These are phyloP conservation scores for Aplysina aerophoba DNA, from an alignment of 37 sponge, comb jelly and placozoan species.

Conservation along the genomic window DNA sequence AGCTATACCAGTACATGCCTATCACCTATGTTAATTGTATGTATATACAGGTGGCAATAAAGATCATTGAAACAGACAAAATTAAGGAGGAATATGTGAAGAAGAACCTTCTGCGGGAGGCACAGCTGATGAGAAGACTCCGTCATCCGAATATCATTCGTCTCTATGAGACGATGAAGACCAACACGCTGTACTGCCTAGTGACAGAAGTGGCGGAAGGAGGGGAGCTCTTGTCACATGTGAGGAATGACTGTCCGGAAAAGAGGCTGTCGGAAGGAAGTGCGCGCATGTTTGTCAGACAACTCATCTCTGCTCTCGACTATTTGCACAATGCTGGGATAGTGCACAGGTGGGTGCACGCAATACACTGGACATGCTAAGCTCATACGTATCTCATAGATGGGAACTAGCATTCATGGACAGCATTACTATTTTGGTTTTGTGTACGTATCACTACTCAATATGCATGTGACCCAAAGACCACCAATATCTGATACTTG, in stretches of 20 bases:
- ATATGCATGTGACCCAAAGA: no score
- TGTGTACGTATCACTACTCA: no score
- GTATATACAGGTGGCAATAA: constrained; percentile 88
- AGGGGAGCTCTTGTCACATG: constrained; percentile 89
- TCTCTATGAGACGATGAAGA: constrained; percentile 98
- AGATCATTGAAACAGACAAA: constrained; percentile 94
- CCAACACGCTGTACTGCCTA: constrained; percentile 89
- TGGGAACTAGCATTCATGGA: no score
- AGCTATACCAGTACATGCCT: no score
- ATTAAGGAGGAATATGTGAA: constrained; percentile 96
- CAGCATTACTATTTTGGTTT: no score
- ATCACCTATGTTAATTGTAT: background rate
- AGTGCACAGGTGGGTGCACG: constrained; percentile 83
- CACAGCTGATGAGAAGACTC: constrained; percentile 88
- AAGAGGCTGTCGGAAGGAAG: constrained; percentile 77
- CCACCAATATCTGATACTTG: no score
- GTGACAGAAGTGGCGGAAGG: constrained; percentile 96
- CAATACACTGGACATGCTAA: no score
- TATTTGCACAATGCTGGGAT: constrained; percentile 87
- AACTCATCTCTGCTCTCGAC: constrained; percentile 90
- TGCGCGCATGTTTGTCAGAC: constrained; percentile 86
- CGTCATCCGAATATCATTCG: constrained; percentile 96
- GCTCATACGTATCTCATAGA: no score
- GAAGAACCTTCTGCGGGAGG: constrained; percentile 93
- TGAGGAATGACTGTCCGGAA: constrained; percentile 85